Base-by-base conservation (phyloP, 2,113 vertebrate genomes). In the Bos taurus region DNA sequence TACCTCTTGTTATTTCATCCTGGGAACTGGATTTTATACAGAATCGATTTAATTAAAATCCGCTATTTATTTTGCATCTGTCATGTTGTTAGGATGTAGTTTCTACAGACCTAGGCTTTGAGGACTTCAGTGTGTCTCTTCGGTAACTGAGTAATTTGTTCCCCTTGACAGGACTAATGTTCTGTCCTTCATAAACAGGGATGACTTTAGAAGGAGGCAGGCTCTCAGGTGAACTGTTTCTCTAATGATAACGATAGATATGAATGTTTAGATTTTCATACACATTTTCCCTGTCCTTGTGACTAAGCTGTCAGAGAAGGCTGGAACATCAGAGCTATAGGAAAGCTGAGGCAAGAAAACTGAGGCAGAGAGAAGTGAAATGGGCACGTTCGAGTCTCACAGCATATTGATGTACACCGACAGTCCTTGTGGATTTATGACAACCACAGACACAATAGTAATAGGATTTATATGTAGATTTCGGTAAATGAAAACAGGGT, bases 81-180 rank as follows among this genome's bases (percentile, higher is more conserved):
- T 71, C 71, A 26, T 52, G n/a, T 56, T 60, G 19, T 80, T 86
- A 48, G 82, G 81, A 48, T 28, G 11, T 52, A 50, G 54, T 92
- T 97, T 86, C 48, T 40, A 57, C 2, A 36, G 80, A 48, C 84
- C 50, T 48, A 57, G 83, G 52, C 83, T 50, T 77, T 17, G 60
- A 89, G 83, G 43, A 92, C 56, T 48, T 67, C 1, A 33, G 33
- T 23, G 15, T 3, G 80, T 81, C 54, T 77, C 56, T 62, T 7
- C 0, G 2, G 56, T 59, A 91, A 96, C 80, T 83, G 90, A 96
- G 60, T 92, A 84, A 92, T 97, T 90, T 92, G 88, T 96, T 96
- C 25, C 90, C 21, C 54, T 88, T 52, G 54, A 74, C 25, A 92
- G 95, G 84, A 87, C 84, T 81, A 52, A 96, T 64, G 28, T 56